Conservation (phyloP, 2,888 invertebrate genomes). For the Ochropleura leucogaster region DNA sequence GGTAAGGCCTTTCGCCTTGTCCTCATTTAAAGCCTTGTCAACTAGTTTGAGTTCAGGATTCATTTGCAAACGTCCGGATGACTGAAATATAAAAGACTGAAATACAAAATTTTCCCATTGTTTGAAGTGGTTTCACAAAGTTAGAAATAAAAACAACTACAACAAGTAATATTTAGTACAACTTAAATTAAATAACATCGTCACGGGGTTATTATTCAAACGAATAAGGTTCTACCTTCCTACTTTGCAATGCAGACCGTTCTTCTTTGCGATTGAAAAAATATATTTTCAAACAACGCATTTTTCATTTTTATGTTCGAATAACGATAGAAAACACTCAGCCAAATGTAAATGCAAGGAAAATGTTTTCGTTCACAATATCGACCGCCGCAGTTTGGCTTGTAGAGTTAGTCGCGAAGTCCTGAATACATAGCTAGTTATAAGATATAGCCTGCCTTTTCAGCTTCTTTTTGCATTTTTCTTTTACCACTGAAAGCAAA, state of each 20-base stretch:
- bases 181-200: neutral
- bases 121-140: neutral
- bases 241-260: neutral
- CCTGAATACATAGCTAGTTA: slow-evolving; percentile 18
- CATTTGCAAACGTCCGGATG: neutral
- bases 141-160: neutral
- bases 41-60: neutral
- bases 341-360: slow-evolving; percentile 22
- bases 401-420: slow-evolving; percentile 35
- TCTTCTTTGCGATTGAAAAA: neutral
- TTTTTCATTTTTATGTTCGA: slow-evolving; percentile 2
- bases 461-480: slow-evolving; percentile 23
- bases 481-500: slow-evolving; percentile 12
- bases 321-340: slow-evolving; percentile 16
- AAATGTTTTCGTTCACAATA: slow-evolving; percentile 43
- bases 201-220: neutral
- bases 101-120: neutral
- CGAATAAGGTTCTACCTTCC: neutral
- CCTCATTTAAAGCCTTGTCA: neutral
- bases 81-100: neutral
- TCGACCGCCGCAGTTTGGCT: slow-evolving; percentile 47
- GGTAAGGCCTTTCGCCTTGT: neutral
- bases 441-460: slow-evolving; percentile 18
- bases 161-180: neutral
- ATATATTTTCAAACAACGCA: neutral